phyloP scores from a whole-genome alignment of 64 coral and sea anemone genomes.

The Dendrophyllia cribrosa region DNA sequence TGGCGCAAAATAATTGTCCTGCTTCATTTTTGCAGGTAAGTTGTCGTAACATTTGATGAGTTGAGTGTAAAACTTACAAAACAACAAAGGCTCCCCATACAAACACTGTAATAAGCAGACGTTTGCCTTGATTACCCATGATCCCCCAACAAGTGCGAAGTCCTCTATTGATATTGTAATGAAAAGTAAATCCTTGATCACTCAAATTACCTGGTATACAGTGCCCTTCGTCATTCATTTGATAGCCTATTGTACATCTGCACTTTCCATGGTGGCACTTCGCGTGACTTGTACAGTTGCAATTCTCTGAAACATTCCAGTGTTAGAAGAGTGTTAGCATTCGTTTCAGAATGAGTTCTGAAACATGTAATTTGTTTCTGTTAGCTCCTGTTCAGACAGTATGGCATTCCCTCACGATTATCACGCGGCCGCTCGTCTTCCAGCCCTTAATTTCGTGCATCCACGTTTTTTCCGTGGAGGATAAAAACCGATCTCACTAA shows the following conservation, averaged over 20 bases:
- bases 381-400: neutral
- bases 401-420: too few relatives aligned
- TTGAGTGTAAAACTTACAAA: too few relatives aligned
- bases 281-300: slow-evolving; percentile 4
- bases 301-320: neutral
- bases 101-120: too few relatives aligned
- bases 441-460: too few relatives aligned
- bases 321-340: neutral
- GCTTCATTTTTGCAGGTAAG: too few relatives aligned
- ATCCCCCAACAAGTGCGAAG: neutral
- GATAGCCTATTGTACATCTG: neutral
- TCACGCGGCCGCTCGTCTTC: too few relatives aligned
- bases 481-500: too few relatives aligned
- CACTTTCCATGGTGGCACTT: neutral
- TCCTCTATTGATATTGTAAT: neutral
- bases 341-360: neutral
- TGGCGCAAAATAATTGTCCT: too few relatives aligned
- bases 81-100: too few relatives aligned
- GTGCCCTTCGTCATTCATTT: neutral
- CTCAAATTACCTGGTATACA: neutral
- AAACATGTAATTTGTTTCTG: neutral
- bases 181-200: neutral
- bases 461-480: too few relatives aligned
- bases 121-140: too few relatives aligned
- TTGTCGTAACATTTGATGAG: too few relatives aligned